These are phyloP conservation scores for Lasioglossum morio DNA, from an alignment of 2,888 invertebrate genomes.

Conservation along the genomic window DNA sequence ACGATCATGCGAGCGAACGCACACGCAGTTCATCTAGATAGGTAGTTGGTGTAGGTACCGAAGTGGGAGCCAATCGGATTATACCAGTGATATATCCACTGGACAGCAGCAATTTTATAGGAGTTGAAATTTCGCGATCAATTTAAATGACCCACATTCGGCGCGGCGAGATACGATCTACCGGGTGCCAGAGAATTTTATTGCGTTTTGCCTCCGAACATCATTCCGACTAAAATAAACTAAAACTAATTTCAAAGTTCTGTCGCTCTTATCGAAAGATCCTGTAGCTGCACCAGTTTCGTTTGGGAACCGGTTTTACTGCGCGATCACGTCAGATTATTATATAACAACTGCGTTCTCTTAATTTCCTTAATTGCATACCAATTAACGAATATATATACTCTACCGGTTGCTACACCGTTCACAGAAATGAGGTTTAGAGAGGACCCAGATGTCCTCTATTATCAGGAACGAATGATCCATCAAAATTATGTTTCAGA, in stretches of 20 bases:
- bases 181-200: conserved; percentile 8
- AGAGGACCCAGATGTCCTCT: background rate
- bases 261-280: too few relatives aligned
- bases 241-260: too few relatives aligned
- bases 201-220: too few relatives aligned
- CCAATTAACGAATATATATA: too few relatives aligned
- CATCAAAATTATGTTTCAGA: too few relatives aligned
- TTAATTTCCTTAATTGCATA: too few relatives aligned
- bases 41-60: background rate
- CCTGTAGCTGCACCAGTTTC: too few relatives aligned
- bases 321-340: too few relatives aligned
- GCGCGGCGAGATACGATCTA: background rate
- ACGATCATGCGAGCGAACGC: background rate
- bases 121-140: conserved; percentile 51
- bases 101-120: conserved; percentile 43
- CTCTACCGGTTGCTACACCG: too few relatives aligned
- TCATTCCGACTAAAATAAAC: too few relatives aligned
- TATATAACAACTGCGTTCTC: too few relatives aligned
- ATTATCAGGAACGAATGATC: background rate
- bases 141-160: conserved; percentile 50
- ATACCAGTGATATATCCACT: conserved; percentile 33
- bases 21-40: conserved; percentile 13
- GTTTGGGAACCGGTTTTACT: too few relatives aligned
- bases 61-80: conserved; percentile 35
- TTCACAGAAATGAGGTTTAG: background rate